Percentiles rank a stretch among this genome's conserved stretches.
These are phyloP conservation scores for Sebastes umbrosus DNA, from an alignment of 2,797 vertebrate genomes.

Conservation along the genomic window DNA sequence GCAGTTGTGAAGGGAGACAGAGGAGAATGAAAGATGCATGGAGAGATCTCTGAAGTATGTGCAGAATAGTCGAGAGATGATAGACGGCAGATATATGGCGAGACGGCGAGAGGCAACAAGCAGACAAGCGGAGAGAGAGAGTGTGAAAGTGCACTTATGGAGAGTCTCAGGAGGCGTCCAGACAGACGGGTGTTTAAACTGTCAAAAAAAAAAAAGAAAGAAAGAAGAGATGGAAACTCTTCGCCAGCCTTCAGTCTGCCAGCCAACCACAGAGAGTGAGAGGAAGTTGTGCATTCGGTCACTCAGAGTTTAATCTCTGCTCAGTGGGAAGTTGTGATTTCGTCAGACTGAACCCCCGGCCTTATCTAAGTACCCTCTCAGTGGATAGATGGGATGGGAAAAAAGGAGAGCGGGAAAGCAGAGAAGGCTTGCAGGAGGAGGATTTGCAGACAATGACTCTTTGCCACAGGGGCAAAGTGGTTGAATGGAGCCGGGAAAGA, in stretches of 20 bases:
- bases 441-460: constrained; percentile 66
- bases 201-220: constrained; percentile 25
- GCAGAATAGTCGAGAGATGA: constrained; percentile 14
- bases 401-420: constrained; percentile 1
- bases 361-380: constrained; percentile 59
- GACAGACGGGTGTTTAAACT: constrained; percentile 57
- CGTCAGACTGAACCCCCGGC: constrained; percentile 51
- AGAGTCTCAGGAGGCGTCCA: constrained; percentile 25
- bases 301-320: constrained; percentile 79
- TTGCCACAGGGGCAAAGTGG: constrained; percentile 50
- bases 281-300: constrained; percentile 62
- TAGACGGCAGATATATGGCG: constrained; percentile 9
- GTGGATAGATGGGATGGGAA: constrained; percentile 37
- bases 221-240: constrained; percentile 20
- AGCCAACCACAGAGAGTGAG: constrained; percentile 6
- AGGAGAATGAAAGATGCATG: background rate
- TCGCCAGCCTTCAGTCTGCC: background rate
- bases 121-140: constrained; percentile 6
- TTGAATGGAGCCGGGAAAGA: constrained; percentile 63
- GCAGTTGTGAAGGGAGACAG: background rate
- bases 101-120: constrained; percentile 23
- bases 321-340: constrained; percentile 71
- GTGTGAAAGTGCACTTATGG: constrained; percentile 53
- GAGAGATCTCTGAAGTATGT: background rate
- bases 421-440: constrained; percentile 34